Evolutionary conservation across 1,140 invertebrate genomes (phyloP), one percentile per base, ranked within the genome.

Genomic region (Solenopsis invicta): DNA sequence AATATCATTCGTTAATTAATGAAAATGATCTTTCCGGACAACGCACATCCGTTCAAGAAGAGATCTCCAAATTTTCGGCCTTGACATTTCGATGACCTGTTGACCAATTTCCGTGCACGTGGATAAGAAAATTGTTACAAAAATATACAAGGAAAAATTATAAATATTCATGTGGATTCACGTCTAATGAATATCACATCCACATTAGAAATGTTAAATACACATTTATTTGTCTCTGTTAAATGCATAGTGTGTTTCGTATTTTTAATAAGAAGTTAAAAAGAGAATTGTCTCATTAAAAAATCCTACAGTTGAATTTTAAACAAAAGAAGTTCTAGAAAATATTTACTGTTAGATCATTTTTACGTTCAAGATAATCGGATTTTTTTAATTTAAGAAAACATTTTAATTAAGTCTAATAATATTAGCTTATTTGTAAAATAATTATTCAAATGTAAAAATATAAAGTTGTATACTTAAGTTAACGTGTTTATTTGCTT

Each of bases 101-200:
- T 52, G 16, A 72, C 5, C 29, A 34, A 34, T 52, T 72, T 72
- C 4, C 16, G 16, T 18, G 2, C 61, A 64, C 29, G 16, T 54
- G 37, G 12, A 69, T 50, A 24, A 50, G 50, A 54, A 12, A 52
- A 37, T 37, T 4, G 9, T 52, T 34, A 71, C 1, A 4, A 37
- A 21, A 74, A 21, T 74, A 16, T 56, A 48, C 0, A 0, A 54
- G 2, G 18, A 37, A 13, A 1, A 34, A 45, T 45, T 72, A 54
- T 72, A 54, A 74, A 74, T 72, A 72, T 72, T 72, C 5, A 74
- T 74, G 50, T 21, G 10, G 1, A 41, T 67, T n/a, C 4, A 9
- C 9, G 37, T n/a, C 9, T 54, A 54, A 37, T 18, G 16, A 8
- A 74, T 37, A 37, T 45, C 1, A 9, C 6, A 1, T 72, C 2